phyloP scores from a whole-genome alignment of 2,797 vertebrate species.

The Liparis tanakae region DNA sequence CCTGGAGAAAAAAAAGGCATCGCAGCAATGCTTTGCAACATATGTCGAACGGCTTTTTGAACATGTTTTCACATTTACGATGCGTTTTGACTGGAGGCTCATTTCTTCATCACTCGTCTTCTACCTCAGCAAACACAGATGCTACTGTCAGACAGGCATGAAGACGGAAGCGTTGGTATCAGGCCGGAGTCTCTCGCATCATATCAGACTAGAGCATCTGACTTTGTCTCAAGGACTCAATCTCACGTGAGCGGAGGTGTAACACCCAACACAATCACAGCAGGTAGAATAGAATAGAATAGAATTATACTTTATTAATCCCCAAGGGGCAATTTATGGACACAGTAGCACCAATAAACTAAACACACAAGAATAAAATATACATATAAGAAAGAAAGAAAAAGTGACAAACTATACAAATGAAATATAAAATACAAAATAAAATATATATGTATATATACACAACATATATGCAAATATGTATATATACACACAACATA shows the following conservation, averaged over 20 bases:
- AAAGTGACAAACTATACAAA: too few relatives aligned
- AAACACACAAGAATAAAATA: too few relatives aligned
- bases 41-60: conserved; percentile 17
- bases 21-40: background rate
- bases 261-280: background rate
- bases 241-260: conserved; percentile 14
- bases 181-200: conserved; percentile 26
- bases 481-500: too few relatives aligned
- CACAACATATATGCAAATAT: too few relatives aligned
- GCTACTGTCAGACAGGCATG: conserved; percentile 20
- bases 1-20: conserved; percentile 1
- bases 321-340: too few relatives aligned
- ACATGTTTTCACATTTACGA: conserved; percentile 23
- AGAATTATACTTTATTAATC: too few relatives aligned
- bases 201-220: conserved; percentile 4
- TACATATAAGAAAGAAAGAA: too few relatives aligned
- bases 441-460: too few relatives aligned
- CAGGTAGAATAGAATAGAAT: too few relatives aligned
- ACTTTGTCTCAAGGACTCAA: conserved; percentile 18
- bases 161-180: conserved; percentile 14
- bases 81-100: conserved; percentile 15
- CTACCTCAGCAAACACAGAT: conserved; percentile 13
- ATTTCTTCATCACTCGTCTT: conserved; percentile 26
- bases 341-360: too few relatives aligned
- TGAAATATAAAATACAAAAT: too few relatives aligned